phyloP scores from a whole-genome alignment of 2,888 invertebrate species.

The Embidobia sp. region DNA sequence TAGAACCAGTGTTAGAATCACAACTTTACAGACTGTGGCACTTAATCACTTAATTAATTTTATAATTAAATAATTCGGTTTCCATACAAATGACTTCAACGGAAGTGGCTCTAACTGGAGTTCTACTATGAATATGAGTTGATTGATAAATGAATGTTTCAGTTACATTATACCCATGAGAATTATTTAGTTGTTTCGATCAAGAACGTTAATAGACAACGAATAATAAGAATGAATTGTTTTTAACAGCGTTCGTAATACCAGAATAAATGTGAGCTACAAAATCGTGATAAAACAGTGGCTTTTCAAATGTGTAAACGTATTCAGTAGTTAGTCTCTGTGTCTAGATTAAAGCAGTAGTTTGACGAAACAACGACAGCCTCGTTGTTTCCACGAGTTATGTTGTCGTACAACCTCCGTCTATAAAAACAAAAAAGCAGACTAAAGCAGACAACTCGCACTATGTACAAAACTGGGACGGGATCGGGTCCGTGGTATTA shows the following conservation, averaged over 20 bases:
- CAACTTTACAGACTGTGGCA: no score
- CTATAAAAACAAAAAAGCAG: slow-evolving; percentile 68
- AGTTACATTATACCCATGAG: no score
- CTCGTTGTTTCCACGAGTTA: slow-evolving; percentile 66
- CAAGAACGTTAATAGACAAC: slow-evolving; percentile 33
- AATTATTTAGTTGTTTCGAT: slow-evolving; percentile 27
- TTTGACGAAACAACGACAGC: slow-evolving; percentile 68
- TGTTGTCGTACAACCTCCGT: slow-evolving; percentile 71
- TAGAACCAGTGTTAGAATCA: no score
- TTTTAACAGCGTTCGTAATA: slow-evolving; percentile 19
- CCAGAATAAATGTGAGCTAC: slow-evolving; percentile 16
- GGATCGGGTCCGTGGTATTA: slow-evolving; percentile 15
- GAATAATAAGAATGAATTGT: slow-evolving; percentile 33
- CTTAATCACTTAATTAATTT: no score
- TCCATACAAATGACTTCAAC: no score
- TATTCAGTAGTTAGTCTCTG: slow-evolving; percentile 78
- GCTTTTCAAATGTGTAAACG: slow-evolving; percentile 73
- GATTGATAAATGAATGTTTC: no score
- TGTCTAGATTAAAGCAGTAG: slow-evolving; percentile 76
- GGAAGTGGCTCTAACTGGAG: no score
- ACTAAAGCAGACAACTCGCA: slow-evolving; percentile 66
- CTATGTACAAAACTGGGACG: slow-evolving; percentile 5
- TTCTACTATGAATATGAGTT: no score
- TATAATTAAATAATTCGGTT: no score
- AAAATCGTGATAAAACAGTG: slow-evolving; percentile 63